Evolutionary conservation across 2,797 vertebrate genomes (phyloP).

Genomic region (Anolis apletophallus): DNA sequence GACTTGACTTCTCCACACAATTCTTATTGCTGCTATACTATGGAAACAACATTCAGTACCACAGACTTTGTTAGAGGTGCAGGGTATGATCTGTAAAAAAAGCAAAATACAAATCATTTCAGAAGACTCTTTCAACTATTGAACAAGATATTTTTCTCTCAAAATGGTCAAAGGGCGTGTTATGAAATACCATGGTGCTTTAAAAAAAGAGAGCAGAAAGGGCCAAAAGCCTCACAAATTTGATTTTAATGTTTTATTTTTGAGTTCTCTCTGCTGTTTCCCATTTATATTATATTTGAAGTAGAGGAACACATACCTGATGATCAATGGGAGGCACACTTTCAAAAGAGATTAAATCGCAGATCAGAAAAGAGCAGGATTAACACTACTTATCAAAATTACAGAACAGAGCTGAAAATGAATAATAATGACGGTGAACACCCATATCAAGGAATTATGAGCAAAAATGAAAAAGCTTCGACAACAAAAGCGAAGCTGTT

Average conservation of each 20-base stretch:
- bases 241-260: not conserved
- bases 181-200: not conserved
- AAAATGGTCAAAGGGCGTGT: not conserved
- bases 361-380: not conserved
- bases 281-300: not conserved
- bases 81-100: not conserved
- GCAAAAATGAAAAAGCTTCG: slow-evolving; percentile 14
- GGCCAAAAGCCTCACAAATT: not conserved
- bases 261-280: not conserved
- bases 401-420: not conserved
- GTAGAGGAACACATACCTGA: not conserved
- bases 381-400: slow-evolving; percentile 10
- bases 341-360: not conserved
- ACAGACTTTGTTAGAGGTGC: not conserved
- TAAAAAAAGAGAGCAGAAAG: not conserved
- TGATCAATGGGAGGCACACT: not conserved
- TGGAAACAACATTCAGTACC: not conserved
- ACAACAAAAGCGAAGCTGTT: not conserved
- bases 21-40: not conserved
- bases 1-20: not conserved
- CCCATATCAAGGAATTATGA: not conserved
- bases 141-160: not conserved
- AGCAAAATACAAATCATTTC: not conserved
- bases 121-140: not conserved
- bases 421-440: too few relatives aligned